These are phyloP conservation scores for Anastrepha ludens DNA, from an alignment of 1,140 invertebrate genomes.

Conservation along the genomic window DNA sequence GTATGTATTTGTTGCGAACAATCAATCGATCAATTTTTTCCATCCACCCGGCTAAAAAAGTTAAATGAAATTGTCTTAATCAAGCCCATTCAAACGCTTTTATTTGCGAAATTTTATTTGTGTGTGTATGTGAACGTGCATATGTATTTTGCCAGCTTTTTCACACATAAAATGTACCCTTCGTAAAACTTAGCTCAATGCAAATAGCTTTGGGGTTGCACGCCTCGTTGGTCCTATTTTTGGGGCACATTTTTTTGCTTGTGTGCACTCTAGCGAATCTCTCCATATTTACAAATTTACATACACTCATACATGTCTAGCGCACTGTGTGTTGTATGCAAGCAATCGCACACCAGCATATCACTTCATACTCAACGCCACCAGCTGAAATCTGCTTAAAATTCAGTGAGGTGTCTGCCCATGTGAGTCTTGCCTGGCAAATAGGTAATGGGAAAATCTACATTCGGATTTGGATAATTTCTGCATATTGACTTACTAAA, in stretches of 20 bases:
- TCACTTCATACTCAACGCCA: background rate
- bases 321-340: background rate
- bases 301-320: no score
- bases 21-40: background rate
- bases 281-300: no score
- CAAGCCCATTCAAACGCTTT: constrained; percentile 1
- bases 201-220: constrained; percentile 28
- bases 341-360: background rate
- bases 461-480: background rate
- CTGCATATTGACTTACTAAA: background rate
- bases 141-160: background rate
- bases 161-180: no score
- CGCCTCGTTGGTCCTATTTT: constrained; percentile 22
- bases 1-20: no score
- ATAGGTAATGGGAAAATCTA: background rate
- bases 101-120: background rate
- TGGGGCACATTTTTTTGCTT: background rate
- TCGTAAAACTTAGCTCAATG: background rate
- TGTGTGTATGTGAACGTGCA: no score
- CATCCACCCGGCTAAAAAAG: background rate
- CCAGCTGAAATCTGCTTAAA: constrained; percentile 1
- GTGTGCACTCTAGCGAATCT: background rate
- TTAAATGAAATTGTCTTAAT: constrained; percentile 33
- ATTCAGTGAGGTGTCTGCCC: constrained; percentile 19
- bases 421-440: background rate